Evolutionary conservation across 2,113 vertebrate genomes (phyloP).

Genomic region (Antechinus stuartii): DNA sequence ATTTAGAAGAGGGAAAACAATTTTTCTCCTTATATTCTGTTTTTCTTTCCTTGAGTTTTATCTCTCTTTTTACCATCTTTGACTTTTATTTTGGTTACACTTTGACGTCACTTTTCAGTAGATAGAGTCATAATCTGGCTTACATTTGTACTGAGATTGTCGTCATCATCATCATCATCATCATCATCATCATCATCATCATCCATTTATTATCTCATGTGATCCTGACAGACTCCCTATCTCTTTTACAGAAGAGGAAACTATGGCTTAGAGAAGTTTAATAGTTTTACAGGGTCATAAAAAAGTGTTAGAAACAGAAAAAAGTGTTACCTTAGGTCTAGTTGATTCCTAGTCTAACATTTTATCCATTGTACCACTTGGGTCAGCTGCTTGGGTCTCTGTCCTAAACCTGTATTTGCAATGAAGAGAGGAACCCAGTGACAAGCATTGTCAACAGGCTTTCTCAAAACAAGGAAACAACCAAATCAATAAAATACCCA

Average conservation of each 20-base stretch:
- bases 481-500: neutral
- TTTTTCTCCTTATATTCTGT: neutral
- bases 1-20: neutral
- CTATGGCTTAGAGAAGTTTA: neutral
- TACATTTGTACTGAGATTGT: neutral
- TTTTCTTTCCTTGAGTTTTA: neutral
- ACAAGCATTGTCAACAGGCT: neutral
- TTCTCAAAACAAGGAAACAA: neutral
- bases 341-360: neutral
- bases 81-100: neutral
- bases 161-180: neutral
- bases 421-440: neutral
- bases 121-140: neutral
- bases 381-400: neutral
- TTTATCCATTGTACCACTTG: neutral
- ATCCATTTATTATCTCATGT: neutral
- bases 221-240: neutral
- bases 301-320: neutral
- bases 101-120: neutral
- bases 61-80: neutral
- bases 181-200: neutral
- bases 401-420: neutral
- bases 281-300: neutral
- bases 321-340: neutral
- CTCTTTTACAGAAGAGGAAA: neutral